Base-by-base conservation (phyloP, 2,888 invertebrate genomes). In the Tribolium freemani region DNA sequence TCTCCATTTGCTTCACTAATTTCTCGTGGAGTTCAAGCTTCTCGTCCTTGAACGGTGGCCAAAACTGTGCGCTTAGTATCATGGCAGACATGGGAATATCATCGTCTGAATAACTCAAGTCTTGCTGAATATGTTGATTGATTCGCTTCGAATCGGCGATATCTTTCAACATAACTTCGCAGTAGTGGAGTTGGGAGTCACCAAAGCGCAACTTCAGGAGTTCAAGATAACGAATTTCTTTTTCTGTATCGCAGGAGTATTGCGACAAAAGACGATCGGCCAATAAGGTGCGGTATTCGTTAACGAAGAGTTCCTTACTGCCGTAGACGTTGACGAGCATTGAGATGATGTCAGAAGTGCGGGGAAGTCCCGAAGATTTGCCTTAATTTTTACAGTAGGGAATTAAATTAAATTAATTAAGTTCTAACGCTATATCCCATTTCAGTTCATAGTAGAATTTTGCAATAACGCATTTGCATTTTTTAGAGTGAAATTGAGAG, bases 301-400 rank as follows among this genome's bases (percentile, higher is more conserved):
- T 98, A 1, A 99, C 98, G 88, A 99, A 99, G 38, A 99, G 87
- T 85, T 99, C 98, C 86, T 98, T 98, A 82, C 98, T 98, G 9
- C 99, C 99, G 86, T 99, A 99, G 50, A 99, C 97, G 86, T 97
- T 98, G 0, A 99, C 97, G 64, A 99, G 90, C 95, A 99, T 98
- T 54, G 98, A 97, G 84, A 99, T 97, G 60, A 99, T 97, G 85
- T 99, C 99, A 69, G 93, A 91, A 38, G 92, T 91, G 76, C 92
- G 87, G 6, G 86, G 90, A 83, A 87, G 88, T 81, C 88, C 89
- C 0, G 88, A 90, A n/a, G 90, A 88, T 83, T 89, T 90, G 38
- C 88, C 90, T 90, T 79, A 30, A 16, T 16, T 16, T 16, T 16
- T 16, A 1, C 1, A n/a, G n/a, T n/a, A 16, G 16, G 16, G 16